Base-by-base conservation (phyloP, 2,888 invertebrate genomes). In the Deilephila elpenor region DNA sequence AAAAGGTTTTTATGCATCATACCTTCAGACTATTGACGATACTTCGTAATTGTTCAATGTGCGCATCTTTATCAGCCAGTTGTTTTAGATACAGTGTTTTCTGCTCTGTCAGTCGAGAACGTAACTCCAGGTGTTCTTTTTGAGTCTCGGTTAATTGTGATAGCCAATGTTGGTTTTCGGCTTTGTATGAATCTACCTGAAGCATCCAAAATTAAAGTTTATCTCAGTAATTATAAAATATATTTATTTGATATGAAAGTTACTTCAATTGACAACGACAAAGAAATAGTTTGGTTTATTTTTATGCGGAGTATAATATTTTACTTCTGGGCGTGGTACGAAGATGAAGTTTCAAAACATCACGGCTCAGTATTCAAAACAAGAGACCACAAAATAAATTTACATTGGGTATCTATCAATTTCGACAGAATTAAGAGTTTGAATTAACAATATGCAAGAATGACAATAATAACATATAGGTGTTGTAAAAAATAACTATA, bases 111-210 rank as follows among this genome's bases (percentile, higher is more conserved):
- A 96, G 83, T 73, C 94, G 92, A 20, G 93, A 85, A 7, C 95
- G 93, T 56, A 96, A 80, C 51, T 95, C 95, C 74, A 92, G 86
- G 51, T 95, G 95, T 75, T 95, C 95, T 1, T 91, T 89, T 76
- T 95, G 95, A 61, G 92, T 94, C 59, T 93, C 93, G 73, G 89
- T 95, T 0, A 96, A 88, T 80, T 96, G 96, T 5, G 91, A 84
- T 37, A 96, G 81, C 96, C 96, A 96, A 80, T 96, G 96, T 73
- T 96, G 95, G 61, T 95, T 95, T 83, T 96, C 96, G 5, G 93
- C 94, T 82, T 96, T 96, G 80, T 96, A 97, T 29, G 95, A 95
- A 29, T 95, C 95, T 34, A 96, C 92, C 94, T 94, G 74, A 25
- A 79, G 64, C 17, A 32, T 3, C 3, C 74, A 34, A 17, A 34